Evolutionary conservation across 2,797 vertebrate genomes (phyloP).

Genomic region (Gymnodraco acuticeps): DNA sequence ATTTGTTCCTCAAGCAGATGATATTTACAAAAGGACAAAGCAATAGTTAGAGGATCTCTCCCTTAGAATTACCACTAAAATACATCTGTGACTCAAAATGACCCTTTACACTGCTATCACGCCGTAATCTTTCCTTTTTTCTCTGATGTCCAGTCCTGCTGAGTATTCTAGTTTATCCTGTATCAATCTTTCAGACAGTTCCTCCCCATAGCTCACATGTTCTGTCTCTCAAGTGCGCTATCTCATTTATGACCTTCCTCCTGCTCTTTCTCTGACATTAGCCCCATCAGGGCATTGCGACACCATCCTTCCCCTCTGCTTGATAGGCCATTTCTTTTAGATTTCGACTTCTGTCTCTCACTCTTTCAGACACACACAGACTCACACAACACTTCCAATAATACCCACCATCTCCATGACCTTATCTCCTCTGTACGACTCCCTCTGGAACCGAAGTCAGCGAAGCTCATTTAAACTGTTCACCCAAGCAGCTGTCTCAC

Average conservation of each 20-base stretch:
- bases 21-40: constrained; percentile 30
- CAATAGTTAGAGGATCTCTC: constrained; percentile 5
- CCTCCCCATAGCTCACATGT: constrained; percentile 20
- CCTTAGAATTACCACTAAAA: constrained; percentile 20
- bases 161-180: constrained; percentile 14
- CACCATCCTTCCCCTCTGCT: constrained; percentile 46
- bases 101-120: constrained; percentile 25
- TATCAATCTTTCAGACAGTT: constrained; percentile 41
- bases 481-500: constrained; percentile 48
- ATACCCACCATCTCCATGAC: constrained; percentile 55
- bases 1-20: constrained; percentile 32
- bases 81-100: constrained; percentile 37
- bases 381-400: constrained; percentile 41
- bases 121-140: constrained; percentile 9
- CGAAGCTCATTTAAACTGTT: constrained; percentile 60
- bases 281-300: constrained; percentile 46
- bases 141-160: constrained; percentile 12
- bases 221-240: constrained; percentile 28
- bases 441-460: constrained; percentile 53
- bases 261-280: constrained; percentile 49
- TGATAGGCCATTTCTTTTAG: constrained; percentile 68
- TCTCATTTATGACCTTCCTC: constrained; percentile 30
- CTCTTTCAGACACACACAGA: constrained; percentile 16
- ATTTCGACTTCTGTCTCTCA: constrained; percentile 38
- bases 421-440: constrained; percentile 63